These are phyloP conservation scores for Megaptera novaeangliae DNA, from an alignment of 2,113 vertebrate genomes.

Conservation along the genomic window DNA sequence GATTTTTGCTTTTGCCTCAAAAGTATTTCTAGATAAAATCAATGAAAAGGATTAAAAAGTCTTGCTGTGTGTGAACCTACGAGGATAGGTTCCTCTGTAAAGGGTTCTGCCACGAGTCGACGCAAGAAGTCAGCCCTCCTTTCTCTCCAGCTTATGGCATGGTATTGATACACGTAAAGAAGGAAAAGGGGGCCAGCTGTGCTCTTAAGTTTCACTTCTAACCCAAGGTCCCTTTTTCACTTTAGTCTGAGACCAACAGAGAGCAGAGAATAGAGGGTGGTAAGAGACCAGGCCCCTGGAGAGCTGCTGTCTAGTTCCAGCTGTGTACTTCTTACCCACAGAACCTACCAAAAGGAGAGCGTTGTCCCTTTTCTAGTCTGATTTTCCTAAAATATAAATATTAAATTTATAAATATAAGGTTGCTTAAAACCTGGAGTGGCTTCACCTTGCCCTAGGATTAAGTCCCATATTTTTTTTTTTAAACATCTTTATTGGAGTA, in stretches of 20 bases:
- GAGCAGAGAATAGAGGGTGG: neutral
- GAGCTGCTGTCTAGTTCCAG: neutral
- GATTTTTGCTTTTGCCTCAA: neutral
- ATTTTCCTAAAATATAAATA: neutral
- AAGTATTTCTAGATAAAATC: neutral
- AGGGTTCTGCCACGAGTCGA: neutral
- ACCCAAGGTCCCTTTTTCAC: neutral
- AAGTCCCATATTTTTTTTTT: neutral
- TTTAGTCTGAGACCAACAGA: neutral
- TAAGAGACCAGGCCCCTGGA: neutral
- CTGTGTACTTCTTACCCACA: neutral
- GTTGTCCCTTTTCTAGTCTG: neutral
- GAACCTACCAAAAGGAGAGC: neutral
- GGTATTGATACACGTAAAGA: neutral
- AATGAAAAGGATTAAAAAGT: neutral
- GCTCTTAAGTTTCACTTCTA: neutral
- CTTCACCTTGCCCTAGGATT: neutral
- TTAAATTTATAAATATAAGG: too few relatives aligned
- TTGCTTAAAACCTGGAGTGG: neutral
- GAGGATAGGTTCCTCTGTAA: neutral
- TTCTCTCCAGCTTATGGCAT: neutral
- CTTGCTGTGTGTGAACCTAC: neutral
- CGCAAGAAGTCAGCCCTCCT: neutral
- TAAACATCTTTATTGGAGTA: too few relatives aligned
- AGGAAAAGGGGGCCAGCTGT: neutral